phyloP scores from a whole-genome alignment of 2,888 invertebrate genomes.

The Piscicola geometra region DNA sequence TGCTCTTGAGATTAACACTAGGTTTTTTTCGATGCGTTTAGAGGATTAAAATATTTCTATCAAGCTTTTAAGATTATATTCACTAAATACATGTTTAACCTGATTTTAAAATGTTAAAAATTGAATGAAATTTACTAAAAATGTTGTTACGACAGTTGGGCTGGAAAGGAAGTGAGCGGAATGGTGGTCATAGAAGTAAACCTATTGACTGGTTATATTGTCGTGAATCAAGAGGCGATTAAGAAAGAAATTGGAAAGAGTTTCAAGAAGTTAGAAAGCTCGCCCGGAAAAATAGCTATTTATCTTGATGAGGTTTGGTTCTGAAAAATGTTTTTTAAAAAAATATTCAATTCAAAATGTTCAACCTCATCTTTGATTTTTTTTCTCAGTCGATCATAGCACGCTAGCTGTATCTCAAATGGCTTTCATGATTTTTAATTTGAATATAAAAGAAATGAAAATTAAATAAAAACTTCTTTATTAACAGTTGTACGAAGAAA shows the following conservation, averaged over 20 bases:
- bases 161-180: slow-evolving; percentile 13
- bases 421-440: not conserved
- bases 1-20: not conserved
- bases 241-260: slow-evolving; percentile 34
- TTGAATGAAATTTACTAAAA: not conserved
- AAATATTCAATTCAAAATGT: too few species aligned
- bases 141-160: not conserved
- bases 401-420: too few species aligned
- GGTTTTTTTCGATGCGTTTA: not conserved
- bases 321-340: not conserved
- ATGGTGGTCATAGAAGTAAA: slow-evolving; percentile 32
- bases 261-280: slow-evolving; percentile 54
- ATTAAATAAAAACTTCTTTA: not conserved
- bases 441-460: not conserved
- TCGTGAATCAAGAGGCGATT: slow-evolving; percentile 21
- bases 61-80: too few species aligned
- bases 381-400: too few species aligned
- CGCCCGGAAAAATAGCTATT: slow-evolving; percentile 55
- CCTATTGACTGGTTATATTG: slow-evolving; percentile 31
- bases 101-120: not conserved
- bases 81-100: too few species aligned
- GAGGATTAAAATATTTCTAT: not conserved
- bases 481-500: slow-evolving; percentile 8
- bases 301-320: slow-evolving; percentile 56
- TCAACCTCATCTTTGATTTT: too few species aligned